Percentiles rank a stretch among this genome's conserved stretches.
phyloP scores from a whole-genome alignment of 2,888 invertebrate genomes.

The Cheilosia impressa region DNA sequence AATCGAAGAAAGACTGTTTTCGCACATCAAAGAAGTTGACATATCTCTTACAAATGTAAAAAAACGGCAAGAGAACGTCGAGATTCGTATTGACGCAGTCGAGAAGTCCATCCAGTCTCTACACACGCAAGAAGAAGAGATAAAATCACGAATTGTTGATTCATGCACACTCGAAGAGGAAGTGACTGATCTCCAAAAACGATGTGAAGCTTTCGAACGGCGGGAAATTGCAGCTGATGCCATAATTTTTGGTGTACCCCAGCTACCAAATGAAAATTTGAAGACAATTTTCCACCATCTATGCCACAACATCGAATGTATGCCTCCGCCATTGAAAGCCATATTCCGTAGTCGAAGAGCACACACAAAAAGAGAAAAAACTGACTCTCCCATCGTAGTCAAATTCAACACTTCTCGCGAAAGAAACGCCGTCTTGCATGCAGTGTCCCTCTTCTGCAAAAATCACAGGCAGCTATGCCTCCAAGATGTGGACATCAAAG shows the following conservation, averaged over 20 bases:
- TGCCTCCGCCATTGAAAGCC: neutral
- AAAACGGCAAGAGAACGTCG: too few species aligned
- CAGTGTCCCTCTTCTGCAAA: neutral
- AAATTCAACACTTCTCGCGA: neutral
- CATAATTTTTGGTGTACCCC: neutral
- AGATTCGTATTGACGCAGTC: too few species aligned
- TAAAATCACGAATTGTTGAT: neutral
- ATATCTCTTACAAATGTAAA: too few species aligned
- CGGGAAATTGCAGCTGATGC: neutral
- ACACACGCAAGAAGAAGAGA: too few species aligned
- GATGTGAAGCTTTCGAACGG: slow-evolving; percentile 8
- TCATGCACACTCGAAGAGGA: neutral
- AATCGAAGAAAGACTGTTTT: too few species aligned
- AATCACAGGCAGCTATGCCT: neutral
- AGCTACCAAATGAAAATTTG: too few species aligned
- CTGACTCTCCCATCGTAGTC: slow-evolving; percentile 7
- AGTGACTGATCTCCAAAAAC: slow-evolving; percentile 3
- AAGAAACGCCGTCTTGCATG: slow-evolving; percentile 3
- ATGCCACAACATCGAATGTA: too few species aligned
- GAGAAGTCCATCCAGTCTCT: too few species aligned
- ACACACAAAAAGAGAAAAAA: neutral
- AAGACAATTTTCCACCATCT: too few species aligned
- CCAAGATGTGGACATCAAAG: slow-evolving; percentile 2
- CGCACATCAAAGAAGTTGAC: too few species aligned
- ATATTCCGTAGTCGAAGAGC: neutral